Evolutionary conservation across 2,113 vertebrate genomes (phyloP).

Genomic region (Poeciliopsis turrubarensis): DNA sequence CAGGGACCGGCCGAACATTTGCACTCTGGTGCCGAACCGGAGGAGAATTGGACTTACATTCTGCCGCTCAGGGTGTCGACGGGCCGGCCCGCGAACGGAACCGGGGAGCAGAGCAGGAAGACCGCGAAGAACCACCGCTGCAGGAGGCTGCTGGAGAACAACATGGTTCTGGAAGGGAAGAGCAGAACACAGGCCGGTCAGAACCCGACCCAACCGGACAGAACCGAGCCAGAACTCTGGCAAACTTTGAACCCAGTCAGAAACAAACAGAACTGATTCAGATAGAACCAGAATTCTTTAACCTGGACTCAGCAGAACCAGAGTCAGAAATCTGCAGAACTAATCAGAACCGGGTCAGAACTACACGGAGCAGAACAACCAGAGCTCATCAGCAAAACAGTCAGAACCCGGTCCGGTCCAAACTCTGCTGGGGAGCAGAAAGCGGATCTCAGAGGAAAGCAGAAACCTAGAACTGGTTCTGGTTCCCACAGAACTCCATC

Average conservation of each 20-base stretch:
- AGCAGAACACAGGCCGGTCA: background rate
- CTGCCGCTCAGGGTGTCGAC: slow-evolving; percentile 86
- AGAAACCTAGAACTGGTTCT: background rate
- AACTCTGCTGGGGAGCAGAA: background rate
- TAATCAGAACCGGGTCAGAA: background rate
- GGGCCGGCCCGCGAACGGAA: slow-evolving; percentile 85
- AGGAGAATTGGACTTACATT: slow-evolving; percentile 82
- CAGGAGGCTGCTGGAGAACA: slow-evolving; percentile 83
- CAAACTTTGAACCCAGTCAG: too few species aligned
- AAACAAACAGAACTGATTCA: background rate
- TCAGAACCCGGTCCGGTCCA: background rate
- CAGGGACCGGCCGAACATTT: background rate
- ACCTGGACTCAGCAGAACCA: background rate
- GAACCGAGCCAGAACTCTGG: background rate
- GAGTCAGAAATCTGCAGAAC: background rate
- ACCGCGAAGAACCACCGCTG: slow-evolving; percentile 88
- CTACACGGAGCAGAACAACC: background rate
- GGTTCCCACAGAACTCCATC: too few species aligned
- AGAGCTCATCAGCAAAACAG: background rate
- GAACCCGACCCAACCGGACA: background rate
- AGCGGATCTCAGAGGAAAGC: background rate
- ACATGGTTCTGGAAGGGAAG: slow-evolving; percentile 52
- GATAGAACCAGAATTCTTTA: background rate
- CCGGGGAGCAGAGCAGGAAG: slow-evolving; percentile 89
- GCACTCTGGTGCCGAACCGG: background rate